Evolutionary conservation across 2,888 invertebrate species (phyloP).

Genomic region (Sinohyriopsis cumingii): DNA sequence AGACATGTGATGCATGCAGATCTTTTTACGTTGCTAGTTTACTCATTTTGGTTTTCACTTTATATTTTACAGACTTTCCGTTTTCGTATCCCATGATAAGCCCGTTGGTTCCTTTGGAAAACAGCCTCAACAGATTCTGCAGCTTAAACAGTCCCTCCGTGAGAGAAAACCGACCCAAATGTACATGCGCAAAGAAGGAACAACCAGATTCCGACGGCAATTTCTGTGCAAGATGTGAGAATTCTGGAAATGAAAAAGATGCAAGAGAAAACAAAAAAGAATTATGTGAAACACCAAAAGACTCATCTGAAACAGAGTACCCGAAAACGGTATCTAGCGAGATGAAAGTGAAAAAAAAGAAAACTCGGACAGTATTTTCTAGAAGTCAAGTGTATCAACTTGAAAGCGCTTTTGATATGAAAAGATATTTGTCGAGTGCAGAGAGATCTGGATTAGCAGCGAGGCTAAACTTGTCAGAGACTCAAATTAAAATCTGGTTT

Average conservation of each 20-base stretch:
- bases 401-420: conserved; percentile 38
- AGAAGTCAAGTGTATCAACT: conserved; percentile 36
- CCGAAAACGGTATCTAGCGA: conserved; percentile 12
- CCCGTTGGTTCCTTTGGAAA: no score
- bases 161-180: background rate
- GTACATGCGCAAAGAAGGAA: background rate
- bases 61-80: no score
- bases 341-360: conserved; percentile 16
- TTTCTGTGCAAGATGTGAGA: background rate
- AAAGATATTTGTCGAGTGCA: conserved; percentile 32
- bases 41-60: no score
- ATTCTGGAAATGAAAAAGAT: no score
- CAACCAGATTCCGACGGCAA: background rate
- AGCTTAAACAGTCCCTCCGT: no score
- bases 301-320: conserved; percentile 35
- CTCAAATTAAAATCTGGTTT: conserved; percentile 45
- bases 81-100: no score
- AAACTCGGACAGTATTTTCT: conserved; percentile 38
- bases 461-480: conserved; percentile 29
- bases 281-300: conserved; percentile 31
- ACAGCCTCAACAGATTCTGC: no score
- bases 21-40: no score
- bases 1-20: no score
- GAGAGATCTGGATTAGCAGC: conserved; percentile 31
- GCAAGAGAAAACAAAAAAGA: background rate